Percentiles rank a stretch among this genome's conserved stretches.
These are phyloP conservation scores for Eubasilissa regina DNA, from an alignment of 1,140 invertebrate species.

Conservation along the genomic window DNA sequence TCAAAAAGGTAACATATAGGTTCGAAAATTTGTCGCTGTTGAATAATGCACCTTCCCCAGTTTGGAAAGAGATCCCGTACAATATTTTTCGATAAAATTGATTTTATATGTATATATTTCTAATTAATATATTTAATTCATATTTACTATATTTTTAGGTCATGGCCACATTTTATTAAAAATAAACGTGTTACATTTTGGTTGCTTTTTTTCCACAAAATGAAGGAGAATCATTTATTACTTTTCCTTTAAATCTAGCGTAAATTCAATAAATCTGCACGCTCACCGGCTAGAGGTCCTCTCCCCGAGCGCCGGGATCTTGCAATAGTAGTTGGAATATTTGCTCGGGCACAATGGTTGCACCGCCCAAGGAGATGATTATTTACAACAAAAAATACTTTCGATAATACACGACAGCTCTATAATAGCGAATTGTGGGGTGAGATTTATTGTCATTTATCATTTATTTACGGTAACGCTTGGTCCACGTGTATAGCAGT, in stretches of 20 bases:
- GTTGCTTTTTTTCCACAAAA: not conserved
- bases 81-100: too few species aligned
- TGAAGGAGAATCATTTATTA: constrained; percentile 3
- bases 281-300: not conserved
- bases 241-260: too few species aligned
- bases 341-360: constrained; percentile 25
- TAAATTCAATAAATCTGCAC: not conserved
- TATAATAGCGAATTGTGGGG: constrained; percentile 38
- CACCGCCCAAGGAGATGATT: constrained; percentile 6
- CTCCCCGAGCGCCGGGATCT: not conserved
- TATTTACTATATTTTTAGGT: too few species aligned
- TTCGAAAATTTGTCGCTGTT: too few species aligned
- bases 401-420: constrained; percentile 8
- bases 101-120: too few species aligned
- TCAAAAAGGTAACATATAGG: too few species aligned
- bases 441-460: constrained; percentile 51
- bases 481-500: constrained; percentile 17
- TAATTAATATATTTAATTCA: too few species aligned
- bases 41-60: too few species aligned
- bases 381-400: constrained; percentile 23
- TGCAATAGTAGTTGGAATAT: not conserved
- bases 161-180: too few species aligned
- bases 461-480: constrained; percentile 14
- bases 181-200: not conserved
- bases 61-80: too few species aligned